These are phyloP conservation scores for Orthosia incerta DNA, from an alignment of 2,888 invertebrate genomes.

Conservation along the genomic window DNA sequence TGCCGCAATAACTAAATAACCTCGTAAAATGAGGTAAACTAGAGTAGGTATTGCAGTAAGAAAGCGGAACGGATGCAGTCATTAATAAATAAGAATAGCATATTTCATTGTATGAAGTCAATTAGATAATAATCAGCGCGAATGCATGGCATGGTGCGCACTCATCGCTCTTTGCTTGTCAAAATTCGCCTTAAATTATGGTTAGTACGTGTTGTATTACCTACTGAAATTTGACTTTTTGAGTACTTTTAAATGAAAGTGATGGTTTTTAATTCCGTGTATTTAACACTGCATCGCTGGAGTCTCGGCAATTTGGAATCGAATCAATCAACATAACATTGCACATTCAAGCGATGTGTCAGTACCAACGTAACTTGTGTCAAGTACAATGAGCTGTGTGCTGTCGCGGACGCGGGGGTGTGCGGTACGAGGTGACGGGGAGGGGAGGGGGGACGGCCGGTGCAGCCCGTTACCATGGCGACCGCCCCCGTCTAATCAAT, in stretches of 20 bases:
- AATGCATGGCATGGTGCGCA: constrained; percentile 6
- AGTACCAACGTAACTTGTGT: constrained; percentile 55
- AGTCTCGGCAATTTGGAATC: neutral
- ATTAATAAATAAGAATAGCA: constrained; percentile 26
- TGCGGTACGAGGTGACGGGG: constrained; percentile 37
- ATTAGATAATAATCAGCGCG: constrained; percentile 9
- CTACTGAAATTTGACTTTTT: constrained; percentile 1
- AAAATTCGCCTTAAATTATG: neutral
- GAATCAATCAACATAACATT: constrained; percentile 15
- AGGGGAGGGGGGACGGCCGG: constrained; percentile 57
- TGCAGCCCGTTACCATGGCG: constrained; percentile 84
- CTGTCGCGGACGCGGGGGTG: constrained; percentile 40
- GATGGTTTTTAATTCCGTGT: neutral
- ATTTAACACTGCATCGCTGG: neutral
- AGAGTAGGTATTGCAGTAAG: constrained; percentile 8
- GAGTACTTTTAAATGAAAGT: neutral
- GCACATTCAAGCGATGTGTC: constrained; percentile 41
- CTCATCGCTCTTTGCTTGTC: neutral
- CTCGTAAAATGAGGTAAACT: constrained; percentile 13
- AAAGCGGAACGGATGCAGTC: constrained; percentile 47
- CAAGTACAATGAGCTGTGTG: constrained; percentile 74
- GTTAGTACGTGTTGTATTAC: constrained; percentile 1
- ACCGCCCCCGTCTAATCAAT: constrained; percentile 91
- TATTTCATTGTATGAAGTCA: constrained; percentile 5
- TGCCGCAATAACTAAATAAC: constrained; percentile 26